Conservation (phyloP, 2,888 invertebrate genomes). For the Tenthredo distinguenda region DNA sequence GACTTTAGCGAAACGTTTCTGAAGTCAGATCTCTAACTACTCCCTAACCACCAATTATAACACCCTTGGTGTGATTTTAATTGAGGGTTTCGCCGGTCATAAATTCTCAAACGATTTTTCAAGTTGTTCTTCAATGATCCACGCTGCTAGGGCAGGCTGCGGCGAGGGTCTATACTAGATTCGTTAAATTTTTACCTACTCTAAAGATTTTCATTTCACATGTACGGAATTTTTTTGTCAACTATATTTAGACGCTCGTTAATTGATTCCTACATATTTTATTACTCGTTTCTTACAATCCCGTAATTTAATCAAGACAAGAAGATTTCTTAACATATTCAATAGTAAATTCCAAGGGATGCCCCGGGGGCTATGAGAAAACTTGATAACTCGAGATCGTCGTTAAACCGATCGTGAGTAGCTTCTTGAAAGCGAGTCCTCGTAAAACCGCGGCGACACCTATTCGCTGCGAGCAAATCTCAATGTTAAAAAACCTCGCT, state of each 20-base stretch:
- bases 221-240: background rate
- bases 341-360: constrained; percentile 6
- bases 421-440: constrained; percentile 36
- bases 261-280: background rate
- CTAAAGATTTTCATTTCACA: background rate
- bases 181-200: background rate
- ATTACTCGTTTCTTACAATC: background rate
- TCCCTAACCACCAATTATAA: constrained; percentile 72
- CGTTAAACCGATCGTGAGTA: constrained; percentile 27
- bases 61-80: constrained; percentile 74
- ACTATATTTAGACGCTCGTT: background rate
- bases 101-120: constrained; percentile 64
- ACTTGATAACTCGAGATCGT: constrained; percentile 23
- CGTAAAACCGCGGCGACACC: constrained; percentile 41
- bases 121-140: constrained; percentile 12
- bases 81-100: constrained; percentile 65
- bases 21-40: constrained; percentile 21
- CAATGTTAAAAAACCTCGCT: background rate
- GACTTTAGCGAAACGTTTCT: constrained; percentile 38
- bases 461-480: constrained; percentile 35
- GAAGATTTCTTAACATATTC: background rate
- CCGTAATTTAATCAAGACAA: background rate
- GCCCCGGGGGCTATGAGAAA: background rate
- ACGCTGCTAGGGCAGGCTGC: background rate
- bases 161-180: background rate